Percentiles rank a stretch among this genome's conserved stretches.
Evolutionary conservation across 2,797 vertebrate species (phyloP).

Genomic region (Gobionotothen gibberifrons): DNA sequence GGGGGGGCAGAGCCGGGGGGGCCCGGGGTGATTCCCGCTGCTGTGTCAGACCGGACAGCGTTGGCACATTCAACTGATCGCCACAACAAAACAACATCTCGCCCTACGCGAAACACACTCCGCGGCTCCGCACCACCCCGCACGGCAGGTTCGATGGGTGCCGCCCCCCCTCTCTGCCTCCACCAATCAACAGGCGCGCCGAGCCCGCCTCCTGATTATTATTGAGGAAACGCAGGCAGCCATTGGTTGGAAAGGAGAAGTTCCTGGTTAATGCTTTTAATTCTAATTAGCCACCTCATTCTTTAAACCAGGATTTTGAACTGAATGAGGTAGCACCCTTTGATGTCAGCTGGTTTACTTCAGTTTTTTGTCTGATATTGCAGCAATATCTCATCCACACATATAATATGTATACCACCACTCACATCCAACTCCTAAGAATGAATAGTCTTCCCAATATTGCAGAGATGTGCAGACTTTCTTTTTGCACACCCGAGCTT

Average conservation of each 20-base stretch:
- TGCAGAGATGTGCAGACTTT: too few species aligned
- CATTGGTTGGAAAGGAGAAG: conserved; percentile 48
- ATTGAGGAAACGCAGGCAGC: conserved; percentile 31
- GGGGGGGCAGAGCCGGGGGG: conserved; percentile 45
- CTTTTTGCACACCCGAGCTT: too few species aligned
- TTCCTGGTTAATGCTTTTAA: conserved; percentile 59
- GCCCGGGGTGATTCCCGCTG: conserved; percentile 67
- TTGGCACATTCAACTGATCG: conserved; percentile 83
- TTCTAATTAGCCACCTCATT: conserved; percentile 55
- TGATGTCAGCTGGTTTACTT: conserved; percentile 3
- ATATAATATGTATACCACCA: not conserved
- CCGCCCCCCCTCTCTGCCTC: conserved; percentile 74
- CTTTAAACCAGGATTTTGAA: not conserved
- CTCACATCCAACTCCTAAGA: not conserved
- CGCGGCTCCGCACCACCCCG: conserved; percentile 76
- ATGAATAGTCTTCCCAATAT: conserved; percentile 10
- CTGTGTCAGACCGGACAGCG: conserved; percentile 78
- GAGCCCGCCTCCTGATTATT: conserved; percentile 58
- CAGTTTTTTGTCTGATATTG: not conserved
- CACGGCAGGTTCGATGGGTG: conserved; percentile 67
- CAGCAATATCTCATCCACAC: not conserved
- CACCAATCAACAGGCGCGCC: conserved; percentile 64
- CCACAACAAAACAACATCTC: conserved; percentile 85
- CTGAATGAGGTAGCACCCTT: not conserved
- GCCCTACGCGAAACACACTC: conserved; percentile 74